Base-by-base conservation (phyloP, 2,113 vertebrate genomes). In the Willisornis vidua region DNA sequence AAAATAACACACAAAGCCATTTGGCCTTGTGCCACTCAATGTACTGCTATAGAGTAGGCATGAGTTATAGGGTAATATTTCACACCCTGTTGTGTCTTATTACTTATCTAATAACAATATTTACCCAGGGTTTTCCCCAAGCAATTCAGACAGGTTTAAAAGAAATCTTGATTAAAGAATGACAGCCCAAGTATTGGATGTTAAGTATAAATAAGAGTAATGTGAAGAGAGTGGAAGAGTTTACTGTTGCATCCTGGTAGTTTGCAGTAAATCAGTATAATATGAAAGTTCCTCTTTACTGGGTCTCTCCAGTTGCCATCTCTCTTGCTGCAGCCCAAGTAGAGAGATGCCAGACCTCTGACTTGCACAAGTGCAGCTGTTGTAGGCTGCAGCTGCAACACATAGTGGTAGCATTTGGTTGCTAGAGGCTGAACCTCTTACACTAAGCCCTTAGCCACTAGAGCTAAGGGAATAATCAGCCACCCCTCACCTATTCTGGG, bases 81-180 rank as follows among this genome's bases (percentile, higher is more conserved):
- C 94, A 97, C 93, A 97, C 84, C 92, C 89, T 97, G 96, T 96
- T 96, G 95, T 97, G 92, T 96, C 97, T 96, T 97, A 97, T 97
- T 97, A 97, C 97, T 97, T 96, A 97, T 96, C 97, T 97, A 97
- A 97, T 97, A 97, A 97, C 93, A 97, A 97, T 97, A 97, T 97
- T 97, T 97, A 97, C 96, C 96, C 93, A 94, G 94, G 90, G 96
- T 96, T 96, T 96, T 88, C 96, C 96, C 95, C 95, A 20, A 96
- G 87, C 94, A 91, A 89, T 87, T 94, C 79, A 94, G 97, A 93
- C 96, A 97, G 91, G 93, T 95, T 93, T 93, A 89, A 94, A 96
- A 97, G 97, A 97, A 97, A 97, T 97, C 97, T 97, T 97, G 97
- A 97, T 97, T 96, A 97, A 96, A 97, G 94, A 97, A 97, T 96